Conservation (phyloP, 2,888 invertebrate species). For the Agonopterix heracliana region DNA sequence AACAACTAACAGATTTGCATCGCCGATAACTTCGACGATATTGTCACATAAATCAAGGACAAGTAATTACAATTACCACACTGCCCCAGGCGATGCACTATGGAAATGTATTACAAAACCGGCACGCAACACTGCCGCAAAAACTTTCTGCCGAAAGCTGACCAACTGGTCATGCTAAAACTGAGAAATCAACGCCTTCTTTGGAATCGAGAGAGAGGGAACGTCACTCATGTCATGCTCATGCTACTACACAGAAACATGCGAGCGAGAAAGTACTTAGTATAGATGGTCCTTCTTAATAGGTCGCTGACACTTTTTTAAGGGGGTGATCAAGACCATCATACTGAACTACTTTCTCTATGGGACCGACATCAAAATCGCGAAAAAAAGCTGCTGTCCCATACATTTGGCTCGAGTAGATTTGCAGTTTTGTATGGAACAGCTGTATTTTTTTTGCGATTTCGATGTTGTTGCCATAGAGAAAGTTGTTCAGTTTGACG, state of each 20-base stretch:
- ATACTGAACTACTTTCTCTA: too few species aligned
- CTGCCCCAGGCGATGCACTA: conserved; percentile 14
- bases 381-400: too few species aligned
- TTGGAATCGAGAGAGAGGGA: conserved; percentile 37
- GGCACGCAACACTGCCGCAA: conserved; percentile 41
- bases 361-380: too few species aligned
- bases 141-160: conserved; percentile 63
- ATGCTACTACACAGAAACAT: conserved; percentile 30
- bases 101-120: conserved; percentile 40
- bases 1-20: conserved; percentile 25
- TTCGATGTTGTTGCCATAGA: too few species aligned
- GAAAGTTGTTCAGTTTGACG: too few species aligned
- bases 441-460: too few species aligned
- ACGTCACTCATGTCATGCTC: conserved; percentile 10
- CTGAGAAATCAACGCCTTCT: conserved; percentile 60
- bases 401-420: too few species aligned
- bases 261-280: conserved; percentile 29
- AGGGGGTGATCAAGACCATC: too few species aligned
- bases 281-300: too few species aligned
- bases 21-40: conserved; percentile 24
- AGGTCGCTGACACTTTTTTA: too few species aligned
- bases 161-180: conserved; percentile 60
- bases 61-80: conserved; percentile 36
- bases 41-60: conserved; percentile 30
- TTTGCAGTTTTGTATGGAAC: too few species aligned